Percentiles rank a stretch among this genome's conserved stretches.
phyloP scores from a whole-genome alignment of 1,140 invertebrate genomes.

The Monomorium pharaonis region DNA sequence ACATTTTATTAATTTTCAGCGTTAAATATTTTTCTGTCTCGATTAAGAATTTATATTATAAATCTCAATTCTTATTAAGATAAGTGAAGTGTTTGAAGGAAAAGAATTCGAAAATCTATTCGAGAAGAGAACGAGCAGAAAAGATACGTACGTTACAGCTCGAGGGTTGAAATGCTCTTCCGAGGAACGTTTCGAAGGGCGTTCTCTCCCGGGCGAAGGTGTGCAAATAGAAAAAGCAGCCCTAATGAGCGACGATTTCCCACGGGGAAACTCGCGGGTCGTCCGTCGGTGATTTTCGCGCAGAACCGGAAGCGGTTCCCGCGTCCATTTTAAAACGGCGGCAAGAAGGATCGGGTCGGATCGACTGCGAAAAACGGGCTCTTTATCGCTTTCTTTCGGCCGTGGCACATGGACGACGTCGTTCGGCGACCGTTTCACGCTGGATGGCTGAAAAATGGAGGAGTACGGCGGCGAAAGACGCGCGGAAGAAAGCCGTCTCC shows the following conservation, averaged over 20 bases:
- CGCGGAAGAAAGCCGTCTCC: conserved; percentile 8
- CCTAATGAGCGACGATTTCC: conserved; percentile 19
- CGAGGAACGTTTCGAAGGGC: not conserved
- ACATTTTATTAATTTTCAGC: not conserved
- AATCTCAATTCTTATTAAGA: not conserved
- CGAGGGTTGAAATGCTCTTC: not conserved
- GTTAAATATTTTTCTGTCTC: not conserved
- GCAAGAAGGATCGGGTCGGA: conserved; percentile 22
- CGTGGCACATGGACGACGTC: not conserved
- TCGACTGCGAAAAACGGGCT: conserved; percentile 43
- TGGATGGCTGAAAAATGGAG: conserved; percentile 22
- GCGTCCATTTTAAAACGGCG: conserved; percentile 22
- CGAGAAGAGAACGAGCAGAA: not conserved
- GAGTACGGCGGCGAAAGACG: not conserved
- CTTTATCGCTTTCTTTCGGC: conserved; percentile 52
- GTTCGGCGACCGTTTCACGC: conserved; percentile 7
- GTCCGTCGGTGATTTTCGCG: not conserved
- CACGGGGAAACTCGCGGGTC: not conserved
- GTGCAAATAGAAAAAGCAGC: conserved; percentile 24
- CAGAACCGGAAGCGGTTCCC: not conserved
- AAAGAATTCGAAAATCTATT: not conserved
- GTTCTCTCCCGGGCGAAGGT: not conserved
- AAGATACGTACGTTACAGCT: not conserved
- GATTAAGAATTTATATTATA: not conserved
- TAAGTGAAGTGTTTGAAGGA: not conserved